Percentiles rank a stretch among this genome's conserved stretches.
Evolutionary conservation across 2,888 invertebrate species (phyloP).

Genomic region (Petrophora chlorosata): DNA sequence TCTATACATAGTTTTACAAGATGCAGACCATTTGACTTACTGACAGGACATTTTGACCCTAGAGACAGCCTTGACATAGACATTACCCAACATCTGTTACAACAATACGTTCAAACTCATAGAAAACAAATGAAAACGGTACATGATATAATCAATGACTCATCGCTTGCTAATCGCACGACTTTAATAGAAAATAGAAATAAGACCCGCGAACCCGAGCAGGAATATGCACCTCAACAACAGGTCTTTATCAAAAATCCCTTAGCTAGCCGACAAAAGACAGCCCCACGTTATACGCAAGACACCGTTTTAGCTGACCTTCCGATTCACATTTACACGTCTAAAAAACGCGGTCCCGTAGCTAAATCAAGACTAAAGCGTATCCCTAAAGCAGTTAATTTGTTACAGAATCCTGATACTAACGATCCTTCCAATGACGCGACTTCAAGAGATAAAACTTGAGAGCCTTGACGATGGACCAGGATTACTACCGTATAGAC

Average conservation of each 20-base stretch:
- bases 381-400: constrained; percentile 27
- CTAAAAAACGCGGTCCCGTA: constrained; percentile 32
- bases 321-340: constrained; percentile 39
- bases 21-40: constrained; percentile 32
- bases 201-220: constrained; percentile 30
- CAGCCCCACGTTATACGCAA: constrained; percentile 36
- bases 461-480: constrained; percentile 29
- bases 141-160: constrained; percentile 24
- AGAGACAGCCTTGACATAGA: constrained; percentile 30
- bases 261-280: constrained; percentile 33
- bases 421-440: too few species aligned
- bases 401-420: constrained; percentile 39
- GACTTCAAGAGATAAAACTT: too few species aligned
- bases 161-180: background rate
- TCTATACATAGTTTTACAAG: constrained; percentile 8
- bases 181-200: too few species aligned
- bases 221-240: constrained; percentile 27
- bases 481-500: constrained; percentile 28
- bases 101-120: constrained; percentile 33
- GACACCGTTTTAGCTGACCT: constrained; percentile 36
- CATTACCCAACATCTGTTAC: constrained; percentile 23
- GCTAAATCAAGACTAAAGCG: constrained; percentile 35
- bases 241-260: constrained; percentile 34
- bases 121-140: constrained; percentile 22
- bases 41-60: constrained; percentile 37